These are phyloP conservation scores for Mycogona germanica DNA, from an alignment of 2,888 invertebrate species.

Conservation along the genomic window DNA sequence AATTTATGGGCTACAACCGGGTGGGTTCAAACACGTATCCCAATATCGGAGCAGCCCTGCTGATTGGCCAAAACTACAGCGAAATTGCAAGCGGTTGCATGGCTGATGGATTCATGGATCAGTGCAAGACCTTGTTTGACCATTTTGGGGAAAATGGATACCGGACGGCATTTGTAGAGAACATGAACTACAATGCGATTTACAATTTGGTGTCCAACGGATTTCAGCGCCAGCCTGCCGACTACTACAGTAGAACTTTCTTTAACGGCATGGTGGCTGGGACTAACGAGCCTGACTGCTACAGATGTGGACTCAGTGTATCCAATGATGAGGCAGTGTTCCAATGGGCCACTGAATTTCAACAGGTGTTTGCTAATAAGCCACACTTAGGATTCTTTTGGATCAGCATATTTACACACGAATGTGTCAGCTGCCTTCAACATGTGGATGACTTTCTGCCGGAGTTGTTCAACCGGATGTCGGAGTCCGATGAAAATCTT, in stretches of 20 bases:
- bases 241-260: conserved; percentile 57
- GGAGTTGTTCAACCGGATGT: conserved; percentile 25
- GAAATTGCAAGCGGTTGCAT: no score
- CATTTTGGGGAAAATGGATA: conserved; percentile 57
- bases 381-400: conserved; percentile 72
- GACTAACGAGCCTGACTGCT: conserved; percentile 53
- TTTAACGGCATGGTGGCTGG: conserved; percentile 49
- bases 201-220: conserved; percentile 72
- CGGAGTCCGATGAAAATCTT: conserved; percentile 19
- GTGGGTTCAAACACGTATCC: conserved; percentile 91
- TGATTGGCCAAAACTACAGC: conserved; percentile 48
- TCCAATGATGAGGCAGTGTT: conserved; percentile 55
- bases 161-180: conserved; percentile 69
- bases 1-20: conserved; percentile 46
- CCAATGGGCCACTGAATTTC: conserved; percentile 54
- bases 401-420: conserved; percentile 71
- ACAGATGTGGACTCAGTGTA: conserved; percentile 39
- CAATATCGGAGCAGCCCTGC: conserved; percentile 67
- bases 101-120: conserved; percentile 53
- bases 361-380: conserved; percentile 43
- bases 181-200: conserved; percentile 59
- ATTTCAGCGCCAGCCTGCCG: no score
- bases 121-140: conserved; percentile 75
- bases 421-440: conserved; percentile 63
- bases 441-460: conserved; percentile 54